These are phyloP conservation scores for Sardinella longiceps DNA, from an alignment of 2,797 vertebrate genomes.

Conservation along the genomic window DNA sequence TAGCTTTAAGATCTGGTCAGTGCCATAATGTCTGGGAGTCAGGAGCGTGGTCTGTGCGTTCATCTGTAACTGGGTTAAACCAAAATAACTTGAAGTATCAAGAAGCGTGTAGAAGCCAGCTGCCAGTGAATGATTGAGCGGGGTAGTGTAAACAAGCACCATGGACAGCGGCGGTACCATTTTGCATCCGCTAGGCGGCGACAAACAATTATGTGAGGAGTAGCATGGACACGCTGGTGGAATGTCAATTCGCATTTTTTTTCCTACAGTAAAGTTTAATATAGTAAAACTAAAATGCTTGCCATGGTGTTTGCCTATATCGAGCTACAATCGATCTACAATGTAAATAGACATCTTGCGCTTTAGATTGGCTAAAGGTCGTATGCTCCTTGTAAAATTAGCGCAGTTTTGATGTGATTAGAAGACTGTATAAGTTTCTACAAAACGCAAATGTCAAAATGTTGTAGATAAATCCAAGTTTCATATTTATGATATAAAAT, in stretches of 20 bases:
- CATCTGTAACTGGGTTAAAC: conserved; percentile 19
- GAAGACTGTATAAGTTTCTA: background rate
- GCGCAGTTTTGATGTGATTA: background rate
- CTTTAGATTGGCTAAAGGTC: background rate
- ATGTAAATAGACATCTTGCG: background rate
- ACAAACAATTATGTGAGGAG: conserved; percentile 8
- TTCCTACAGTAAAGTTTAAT: background rate
- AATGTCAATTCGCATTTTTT: background rate
- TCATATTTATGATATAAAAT: background rate
- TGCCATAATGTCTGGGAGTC: background rate
- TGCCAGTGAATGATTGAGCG: conserved; percentile 15
- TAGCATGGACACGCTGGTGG: background rate
- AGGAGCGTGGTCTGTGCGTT: background rate
- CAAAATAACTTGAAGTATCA: conserved; percentile 21
- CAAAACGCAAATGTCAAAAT: background rate
- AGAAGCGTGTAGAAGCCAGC: conserved; percentile 1
- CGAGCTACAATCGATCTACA: too few relatives aligned
- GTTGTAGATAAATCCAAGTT: background rate
- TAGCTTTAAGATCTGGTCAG: background rate
- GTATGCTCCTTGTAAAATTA: background rate
- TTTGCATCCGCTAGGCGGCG: conserved; percentile 41
- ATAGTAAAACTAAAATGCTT: background rate
- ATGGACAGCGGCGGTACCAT: conserved; percentile 55
- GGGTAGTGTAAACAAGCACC: conserved; percentile 46
- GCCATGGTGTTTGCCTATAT: too few relatives aligned